Conservation (phyloP, 2,113 vertebrate genomes). For the Zosterops borbonicus region DNA sequence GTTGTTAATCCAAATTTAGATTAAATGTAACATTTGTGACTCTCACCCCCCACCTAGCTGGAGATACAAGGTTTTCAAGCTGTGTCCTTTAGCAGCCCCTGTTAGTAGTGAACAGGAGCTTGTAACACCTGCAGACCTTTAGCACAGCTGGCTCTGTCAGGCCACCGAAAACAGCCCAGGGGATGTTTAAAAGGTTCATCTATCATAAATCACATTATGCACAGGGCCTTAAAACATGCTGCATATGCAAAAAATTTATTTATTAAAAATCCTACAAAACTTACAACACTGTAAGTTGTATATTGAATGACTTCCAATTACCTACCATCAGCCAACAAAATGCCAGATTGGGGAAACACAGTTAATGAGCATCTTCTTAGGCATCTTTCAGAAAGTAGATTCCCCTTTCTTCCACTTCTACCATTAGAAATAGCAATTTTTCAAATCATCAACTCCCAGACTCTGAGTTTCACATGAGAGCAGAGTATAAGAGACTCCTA, state of each 20-base stretch:
- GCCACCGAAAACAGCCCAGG: not conserved
- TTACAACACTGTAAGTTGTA: not conserved
- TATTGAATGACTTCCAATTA: not conserved
- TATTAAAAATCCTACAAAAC: not conserved
- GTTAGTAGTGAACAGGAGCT: not conserved
- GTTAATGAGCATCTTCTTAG: not conserved
- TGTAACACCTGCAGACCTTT: not conserved
- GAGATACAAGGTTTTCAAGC: not conserved
- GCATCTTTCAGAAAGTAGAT: not conserved
- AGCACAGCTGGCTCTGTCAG: not conserved
- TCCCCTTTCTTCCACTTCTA: not conserved
- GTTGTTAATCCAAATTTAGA: not conserved
- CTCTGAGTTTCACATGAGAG: not conserved
- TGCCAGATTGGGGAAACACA: not conserved
- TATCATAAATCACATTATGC: not conserved
- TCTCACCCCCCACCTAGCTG: not conserved
- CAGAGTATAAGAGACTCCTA: not conserved
- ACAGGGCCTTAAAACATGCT: not conserved
- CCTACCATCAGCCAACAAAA: not conserved
- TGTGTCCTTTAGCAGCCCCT: not conserved
- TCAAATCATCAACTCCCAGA: not conserved
- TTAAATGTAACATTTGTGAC: not conserved
- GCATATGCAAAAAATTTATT: not conserved
- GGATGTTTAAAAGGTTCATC: not conserved
- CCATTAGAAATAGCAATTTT: not conserved